phyloP scores from a whole-genome alignment of 2,888 invertebrate species.

The Brenthis daphne region DNA sequence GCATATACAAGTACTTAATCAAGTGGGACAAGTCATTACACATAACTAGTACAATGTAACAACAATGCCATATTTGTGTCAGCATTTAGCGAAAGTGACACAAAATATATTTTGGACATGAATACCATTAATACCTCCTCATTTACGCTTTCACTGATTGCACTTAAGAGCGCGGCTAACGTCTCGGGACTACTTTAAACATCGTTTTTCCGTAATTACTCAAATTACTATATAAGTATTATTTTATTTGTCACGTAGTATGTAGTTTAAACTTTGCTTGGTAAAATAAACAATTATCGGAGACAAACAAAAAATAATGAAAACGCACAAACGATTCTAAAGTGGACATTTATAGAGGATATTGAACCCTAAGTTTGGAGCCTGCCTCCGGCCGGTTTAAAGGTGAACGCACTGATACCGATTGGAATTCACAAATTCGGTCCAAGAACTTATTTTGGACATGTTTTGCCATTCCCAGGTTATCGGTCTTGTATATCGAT shows the following conservation, averaged over 20 bases:
- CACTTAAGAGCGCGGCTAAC: slow-evolving; percentile 35
- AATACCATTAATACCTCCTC: slow-evolving; percentile 64
- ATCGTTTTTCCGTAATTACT: neutral
- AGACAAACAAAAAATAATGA: slow-evolving; percentile 38
- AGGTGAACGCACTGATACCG: slow-evolving; percentile 72
- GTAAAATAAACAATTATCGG: slow-evolving; percentile 40
- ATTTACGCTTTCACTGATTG: slow-evolving; percentile 71
- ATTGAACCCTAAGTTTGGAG: slow-evolving; percentile 69
- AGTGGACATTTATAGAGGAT: slow-evolving; percentile 69
- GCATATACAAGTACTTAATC: neutral
- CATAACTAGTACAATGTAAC: slow-evolving; percentile 6
- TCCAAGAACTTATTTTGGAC: slow-evolving; percentile 64
- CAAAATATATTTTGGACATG: slow-evolving; percentile 61
- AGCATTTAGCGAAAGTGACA: slow-evolving; percentile 71
- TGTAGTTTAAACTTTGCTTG: neutral
- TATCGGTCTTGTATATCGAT: slow-evolving; percentile 63
- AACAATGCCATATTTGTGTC: slow-evolving; percentile 49
- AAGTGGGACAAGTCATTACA: slow-evolving; percentile 13
- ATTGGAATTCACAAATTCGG: slow-evolving; percentile 71
- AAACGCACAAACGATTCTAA: slow-evolving; percentile 53
- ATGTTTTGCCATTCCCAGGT: slow-evolving; percentile 69
- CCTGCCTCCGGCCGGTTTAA: slow-evolving; percentile 71
- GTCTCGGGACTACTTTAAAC: slow-evolving; percentile 7
- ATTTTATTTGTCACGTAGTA: neutral
- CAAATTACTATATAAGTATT: too few relatives aligned